Base-by-base conservation (phyloP, 1,140 invertebrate species). In the Dermatophagoides farinae region DNA sequence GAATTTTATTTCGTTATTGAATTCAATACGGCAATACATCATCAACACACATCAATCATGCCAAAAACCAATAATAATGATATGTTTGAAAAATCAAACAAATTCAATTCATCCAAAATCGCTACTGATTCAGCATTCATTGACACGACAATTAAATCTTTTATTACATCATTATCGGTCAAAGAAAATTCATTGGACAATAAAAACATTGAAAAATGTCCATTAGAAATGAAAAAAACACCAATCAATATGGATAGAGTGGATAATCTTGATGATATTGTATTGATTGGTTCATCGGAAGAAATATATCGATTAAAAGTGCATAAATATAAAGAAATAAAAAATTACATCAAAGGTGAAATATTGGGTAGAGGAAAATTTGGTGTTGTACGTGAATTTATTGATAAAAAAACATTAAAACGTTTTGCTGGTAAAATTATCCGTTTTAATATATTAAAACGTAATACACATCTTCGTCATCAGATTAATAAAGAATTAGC, bases 321-420 rank as follows among this genome's bases (percentile, higher is more conserved):
- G 5, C 53, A n/a, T 25, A 31, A 55, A 25, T 55, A 55, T 25
- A 55, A 55, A 23, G 53, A 55, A 25, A 44, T 55, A 4, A 55
- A 55, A 23, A 6, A 55, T 55, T 55, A 55, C 25, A 55, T 55
- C 14, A 55, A 55, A 25, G 53, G 53, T 25, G 53, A 55, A 25
- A 55, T 25, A 25, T 25, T 55, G 6, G 53, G 53, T 31, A 43
- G 25, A 25, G 53, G 53, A n/a, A 55, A 40, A 23, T 55, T 55
- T 55, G 53, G 53, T 14, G 25, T 23, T 38, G 53, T 55, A 41
- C 53, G 53, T n/a, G 53, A 55, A 23, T 55, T 55, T 55, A 23
- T 55, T 12, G 31, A 55, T 25, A 31, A 38, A 23, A 11, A 14
- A 18, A 55, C 53, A 25, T 25, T 55, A 6, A 55, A 55, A 44